Conservation (phyloP, 2,888 invertebrate genomes). For the Volucella inanis region DNA sequence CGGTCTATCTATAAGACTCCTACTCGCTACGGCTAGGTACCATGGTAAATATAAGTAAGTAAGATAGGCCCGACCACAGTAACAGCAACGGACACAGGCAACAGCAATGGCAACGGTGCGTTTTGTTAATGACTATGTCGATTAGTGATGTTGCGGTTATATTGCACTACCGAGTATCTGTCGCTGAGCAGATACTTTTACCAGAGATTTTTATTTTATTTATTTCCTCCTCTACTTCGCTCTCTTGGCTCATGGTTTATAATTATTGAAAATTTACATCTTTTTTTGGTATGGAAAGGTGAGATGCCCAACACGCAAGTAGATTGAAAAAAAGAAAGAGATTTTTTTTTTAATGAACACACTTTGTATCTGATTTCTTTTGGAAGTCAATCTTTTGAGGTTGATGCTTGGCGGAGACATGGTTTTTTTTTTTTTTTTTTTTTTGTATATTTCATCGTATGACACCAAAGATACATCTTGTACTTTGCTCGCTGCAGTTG, state of each 20-base stretch:
- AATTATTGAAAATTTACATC: constrained; percentile 60
- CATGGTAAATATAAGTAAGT: too few species aligned
- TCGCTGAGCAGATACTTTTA: constrained; percentile 42
- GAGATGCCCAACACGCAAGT: constrained; percentile 18
- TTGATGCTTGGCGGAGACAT: constrained; percentile 7
- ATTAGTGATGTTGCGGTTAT: constrained; percentile 54
- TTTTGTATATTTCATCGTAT: neutral
- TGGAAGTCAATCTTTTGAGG: constrained; percentile 33
- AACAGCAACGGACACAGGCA: too few species aligned
- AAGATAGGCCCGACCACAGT: too few species aligned
- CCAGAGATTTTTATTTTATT: constrained; percentile 15
- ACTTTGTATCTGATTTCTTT: constrained; percentile 39
- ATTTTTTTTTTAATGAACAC: neutral
- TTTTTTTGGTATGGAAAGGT: constrained; percentile 36
- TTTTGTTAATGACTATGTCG: constrained; percentile 61
- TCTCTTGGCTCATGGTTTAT: constrained; percentile 23
- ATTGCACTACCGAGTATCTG: constrained; percentile 31
- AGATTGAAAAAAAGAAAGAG: neutral
- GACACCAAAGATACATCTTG: constrained; percentile 28
- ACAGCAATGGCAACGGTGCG: neutral
- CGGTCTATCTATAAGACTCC: constrained; percentile 14
- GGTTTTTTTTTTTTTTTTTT: constrained; percentile 12
- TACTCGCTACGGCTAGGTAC: constrained; percentile 16
- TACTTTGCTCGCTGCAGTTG: constrained; percentile 9
- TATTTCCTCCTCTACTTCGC: constrained; percentile 5